Evolutionary conservation across 2,797 vertebrate genomes (phyloP).

Genomic region (Synanceia verrucosa): DNA sequence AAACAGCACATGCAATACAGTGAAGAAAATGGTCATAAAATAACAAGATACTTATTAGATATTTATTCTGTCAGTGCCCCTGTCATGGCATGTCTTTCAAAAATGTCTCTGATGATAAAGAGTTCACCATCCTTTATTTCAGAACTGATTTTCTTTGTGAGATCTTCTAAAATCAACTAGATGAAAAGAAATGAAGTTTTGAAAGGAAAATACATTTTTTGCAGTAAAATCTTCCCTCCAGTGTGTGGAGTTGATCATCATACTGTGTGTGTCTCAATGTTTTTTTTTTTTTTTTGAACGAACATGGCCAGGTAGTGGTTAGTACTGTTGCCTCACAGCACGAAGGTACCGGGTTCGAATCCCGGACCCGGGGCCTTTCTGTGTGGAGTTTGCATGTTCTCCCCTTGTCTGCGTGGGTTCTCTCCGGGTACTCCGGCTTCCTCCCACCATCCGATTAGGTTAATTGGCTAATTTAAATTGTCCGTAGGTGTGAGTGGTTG

Average conservation of each 20-base stretch:
- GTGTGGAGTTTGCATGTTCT: no score
- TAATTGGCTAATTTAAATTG: no score
- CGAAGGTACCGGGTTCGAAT: no score
- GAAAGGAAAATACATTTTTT: conserved; percentile 39
- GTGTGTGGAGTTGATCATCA: background rate
- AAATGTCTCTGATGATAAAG: background rate
- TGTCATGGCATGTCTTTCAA: background rate
- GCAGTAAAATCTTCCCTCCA: conserved; percentile 52
- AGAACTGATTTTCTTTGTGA: conserved; percentile 16
- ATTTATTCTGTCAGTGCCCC: background rate
- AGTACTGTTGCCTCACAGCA: no score
- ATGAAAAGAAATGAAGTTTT: conserved; percentile 26
- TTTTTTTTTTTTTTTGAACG: background rate
- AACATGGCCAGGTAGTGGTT: no score
- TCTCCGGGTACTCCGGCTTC: no score
- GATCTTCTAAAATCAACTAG: conserved; percentile 22
- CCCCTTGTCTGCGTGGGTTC: no score
- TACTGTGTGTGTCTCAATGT: background rate
- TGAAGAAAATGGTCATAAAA: background rate
- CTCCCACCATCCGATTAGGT: no score
- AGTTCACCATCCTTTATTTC: background rate
- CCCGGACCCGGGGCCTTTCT: no score
- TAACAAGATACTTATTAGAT: background rate
- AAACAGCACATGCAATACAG: background rate
- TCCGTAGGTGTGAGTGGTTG: no score